Conservation (phyloP, 2,888 invertebrate genomes). For the Scelioninae gen. 2 region DNA sequence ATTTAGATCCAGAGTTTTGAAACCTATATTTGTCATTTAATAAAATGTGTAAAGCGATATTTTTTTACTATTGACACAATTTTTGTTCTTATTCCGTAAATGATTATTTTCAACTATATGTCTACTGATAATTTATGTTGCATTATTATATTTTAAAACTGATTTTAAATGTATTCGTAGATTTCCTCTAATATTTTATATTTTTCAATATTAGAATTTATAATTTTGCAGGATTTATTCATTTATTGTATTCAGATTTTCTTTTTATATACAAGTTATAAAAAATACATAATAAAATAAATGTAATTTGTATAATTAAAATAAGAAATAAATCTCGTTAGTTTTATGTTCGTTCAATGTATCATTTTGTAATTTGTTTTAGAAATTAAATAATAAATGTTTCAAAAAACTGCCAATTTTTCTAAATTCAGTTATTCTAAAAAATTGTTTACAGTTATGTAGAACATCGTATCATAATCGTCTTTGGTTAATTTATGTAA, state of each 20-base stretch:
- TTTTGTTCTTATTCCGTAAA: conserved; percentile 1
- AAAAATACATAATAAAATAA: background rate
- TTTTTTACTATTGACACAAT: conserved; percentile 3
- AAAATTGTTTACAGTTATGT: conserved; percentile 42
- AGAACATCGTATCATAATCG: background rate
- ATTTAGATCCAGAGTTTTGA: conserved; percentile 1
- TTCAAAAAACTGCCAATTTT: conserved; percentile 18
- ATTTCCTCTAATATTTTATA: too few relatives aligned
- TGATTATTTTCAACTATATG: background rate
- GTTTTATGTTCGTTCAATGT: conserved; percentile 36
- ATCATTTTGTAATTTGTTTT: conserved; percentile 28
- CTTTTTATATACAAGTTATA: background rate
- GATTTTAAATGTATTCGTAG: too few relatives aligned
- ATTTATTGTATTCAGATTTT: conserved; percentile 4
- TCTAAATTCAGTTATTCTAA: conserved; percentile 35
- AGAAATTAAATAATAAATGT: conserved; percentile 38
- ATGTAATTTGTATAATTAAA: conserved; percentile 19
- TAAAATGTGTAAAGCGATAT: background rate
- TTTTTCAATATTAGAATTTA: background rate
- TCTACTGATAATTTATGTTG: background rate
- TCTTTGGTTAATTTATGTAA: conserved; percentile 11
- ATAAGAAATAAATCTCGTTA: too few relatives aligned
- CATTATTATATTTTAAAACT: too few relatives aligned
- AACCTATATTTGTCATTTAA: background rate
- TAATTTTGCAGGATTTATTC: conserved; percentile 2